Base-by-base conservation (phyloP, 2,113 vertebrate genomes). In the Ictalurus punctatus region DNA sequence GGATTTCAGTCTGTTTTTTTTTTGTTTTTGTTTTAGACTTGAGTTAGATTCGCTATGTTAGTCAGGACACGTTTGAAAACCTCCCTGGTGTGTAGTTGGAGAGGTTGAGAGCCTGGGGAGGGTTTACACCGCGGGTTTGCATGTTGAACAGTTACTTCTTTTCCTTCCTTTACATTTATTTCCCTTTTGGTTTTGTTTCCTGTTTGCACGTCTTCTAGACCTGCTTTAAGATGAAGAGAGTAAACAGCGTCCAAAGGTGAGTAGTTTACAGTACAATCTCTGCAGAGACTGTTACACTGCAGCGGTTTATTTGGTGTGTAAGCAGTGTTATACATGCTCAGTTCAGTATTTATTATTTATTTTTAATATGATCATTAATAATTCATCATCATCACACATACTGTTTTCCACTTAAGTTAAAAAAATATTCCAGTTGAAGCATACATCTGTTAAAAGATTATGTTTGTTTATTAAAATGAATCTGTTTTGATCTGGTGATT, bases 221-320 rank as follows among this genome's bases (percentile, higher is more conserved):
- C 0, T 40, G 16, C 48, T 83, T 9, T 17, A 56, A 88, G 19
- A 93, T 93, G 93, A 93, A 92, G 92, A 91, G 93, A 65, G 92
- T 91, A 0, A 93, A 93, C 92, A 95, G 94, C 85, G 91, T 95
- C 25, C 95, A 96, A 84, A 95, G 96, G 96, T 95, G 90, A 89
- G 95, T 92, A 6, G 27, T 69, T 3, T n/a, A 67, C 12, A n/a
- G 44, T 48, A 6, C 2, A 3, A 27, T 27, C 27, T 21, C 19
- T 0, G 59, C 25, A n/a, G 9, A n/a, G 63, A 27, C 25, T 67
- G 7, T 1, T 40, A 40, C 40, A 37, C 10, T 65, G 37, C 58
- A n/a, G 37, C 54, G 9, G 27, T 54, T 48, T 54, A 27, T 30
- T 1, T 69, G 40, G 27, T 14, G 0, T 67, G 58, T 14, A 21